Conservation (phyloP, 2,888 invertebrate genomes). For the Drosophila demipolita region DNA sequence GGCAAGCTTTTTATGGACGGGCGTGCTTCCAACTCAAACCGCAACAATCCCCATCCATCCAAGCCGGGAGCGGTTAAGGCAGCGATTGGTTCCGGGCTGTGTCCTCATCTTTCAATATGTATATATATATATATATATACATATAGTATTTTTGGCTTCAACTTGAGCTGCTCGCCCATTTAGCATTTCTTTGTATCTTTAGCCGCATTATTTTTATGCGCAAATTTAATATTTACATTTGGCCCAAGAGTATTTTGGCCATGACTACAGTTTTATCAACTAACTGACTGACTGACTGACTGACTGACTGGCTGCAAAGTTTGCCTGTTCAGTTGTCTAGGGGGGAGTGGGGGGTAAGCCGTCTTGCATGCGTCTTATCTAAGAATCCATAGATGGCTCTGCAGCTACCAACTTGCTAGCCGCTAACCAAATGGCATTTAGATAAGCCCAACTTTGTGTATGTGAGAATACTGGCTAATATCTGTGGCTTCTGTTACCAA, state of each 20-base stretch:
- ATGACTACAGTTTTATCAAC: conserved; percentile 49
- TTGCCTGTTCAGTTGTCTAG: conserved; percentile 13
- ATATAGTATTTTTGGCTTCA: conserved; percentile 11
- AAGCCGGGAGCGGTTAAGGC: conserved; percentile 15
- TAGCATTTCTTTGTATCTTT: conserved; percentile 42
- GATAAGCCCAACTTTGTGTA: conserved; percentile 58
- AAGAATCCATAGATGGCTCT: conserved; percentile 22
- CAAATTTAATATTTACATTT: conserved; percentile 78
- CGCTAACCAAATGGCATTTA: conserved; percentile 69
- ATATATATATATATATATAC: background rate
- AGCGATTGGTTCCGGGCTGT: conserved; percentile 35
- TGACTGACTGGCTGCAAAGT: background rate
- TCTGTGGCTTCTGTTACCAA: conserved; percentile 45
- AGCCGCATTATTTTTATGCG: conserved; percentile 56
- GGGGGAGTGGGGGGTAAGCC: background rate
- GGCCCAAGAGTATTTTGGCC: conserved; percentile 66
- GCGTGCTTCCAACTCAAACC: conserved; percentile 16
- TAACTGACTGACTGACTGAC: conserved; percentile 9
- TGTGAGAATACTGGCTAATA: conserved; percentile 46
- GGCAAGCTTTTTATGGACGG: conserved; percentile 70
- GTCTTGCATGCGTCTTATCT: conserved; percentile 26
- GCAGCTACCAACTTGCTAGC: conserved; percentile 30
- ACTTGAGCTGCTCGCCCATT: conserved; percentile 29
- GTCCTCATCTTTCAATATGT: conserved; percentile 2
- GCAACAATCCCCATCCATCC: background rate